These are phyloP conservation scores for Ellobius talpinus DNA, from an alignment of 2,113 vertebrate species.

Conservation along the genomic window DNA sequence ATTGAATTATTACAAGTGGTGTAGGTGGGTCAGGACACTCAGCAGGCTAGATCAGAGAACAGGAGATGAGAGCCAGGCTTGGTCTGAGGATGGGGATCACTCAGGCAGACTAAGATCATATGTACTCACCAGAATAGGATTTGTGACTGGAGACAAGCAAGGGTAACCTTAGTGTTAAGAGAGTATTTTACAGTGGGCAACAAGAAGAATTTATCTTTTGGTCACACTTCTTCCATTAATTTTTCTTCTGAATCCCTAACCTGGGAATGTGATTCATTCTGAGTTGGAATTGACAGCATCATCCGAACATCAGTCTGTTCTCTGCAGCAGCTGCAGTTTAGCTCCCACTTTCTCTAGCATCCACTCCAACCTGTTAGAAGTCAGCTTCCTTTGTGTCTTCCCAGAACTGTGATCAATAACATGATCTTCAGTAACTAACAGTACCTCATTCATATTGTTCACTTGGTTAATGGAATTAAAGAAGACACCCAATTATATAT, in stretches of 20 bases:
- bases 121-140: background rate
- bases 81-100: background rate
- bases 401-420: accelerated
- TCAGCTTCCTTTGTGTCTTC: background rate
- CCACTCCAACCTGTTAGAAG: accelerated
- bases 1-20: background rate
- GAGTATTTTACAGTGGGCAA: accelerated
- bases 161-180: background rate
- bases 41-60: background rate
- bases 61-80: background rate
- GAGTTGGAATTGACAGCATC: background rate
- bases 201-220: background rate
- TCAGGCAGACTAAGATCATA: background rate
- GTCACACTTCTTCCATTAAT: accelerated
- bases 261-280: background rate
- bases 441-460: too few species aligned
- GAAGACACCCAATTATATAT: background rate
- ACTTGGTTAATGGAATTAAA: background rate
- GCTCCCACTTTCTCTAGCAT: accelerated
- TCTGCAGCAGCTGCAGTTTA: accelerated
- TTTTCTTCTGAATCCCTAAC: background rate
- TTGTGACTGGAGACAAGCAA: background rate
- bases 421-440: too few species aligned
- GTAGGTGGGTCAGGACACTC: background rate
- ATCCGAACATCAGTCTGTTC: accelerated